Conservation (phyloP, 2,888 invertebrate species). For the Chymomyza caudatula region DNA sequence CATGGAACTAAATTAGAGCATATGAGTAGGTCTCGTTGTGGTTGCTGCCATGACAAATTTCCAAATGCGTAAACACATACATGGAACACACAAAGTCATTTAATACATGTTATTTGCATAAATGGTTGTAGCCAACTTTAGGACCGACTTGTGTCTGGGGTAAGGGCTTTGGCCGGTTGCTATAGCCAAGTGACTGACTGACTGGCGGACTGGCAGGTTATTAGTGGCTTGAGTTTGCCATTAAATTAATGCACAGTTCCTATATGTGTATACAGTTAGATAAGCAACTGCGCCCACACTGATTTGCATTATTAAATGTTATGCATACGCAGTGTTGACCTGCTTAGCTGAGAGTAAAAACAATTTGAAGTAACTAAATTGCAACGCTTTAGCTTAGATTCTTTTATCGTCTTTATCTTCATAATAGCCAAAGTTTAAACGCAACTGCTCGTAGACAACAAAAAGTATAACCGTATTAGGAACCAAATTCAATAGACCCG, state of each 20-base stretch:
- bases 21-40: constrained; percentile 10
- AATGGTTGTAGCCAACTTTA: constrained; percentile 52
- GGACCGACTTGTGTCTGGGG: constrained; percentile 52
- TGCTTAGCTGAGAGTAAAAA: neutral
- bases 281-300: constrained; percentile 29
- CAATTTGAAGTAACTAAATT: neutral
- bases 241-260: constrained; percentile 54
- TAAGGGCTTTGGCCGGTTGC: neutral
- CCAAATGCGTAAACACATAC: constrained; percentile 13
- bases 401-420: neutral
- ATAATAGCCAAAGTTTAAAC: constrained; percentile 31
- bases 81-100: constrained; percentile 7
- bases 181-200: neutral
- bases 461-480: constrained; percentile 40
- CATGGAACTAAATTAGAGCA: constrained; percentile 55
- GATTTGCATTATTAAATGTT: constrained; percentile 61
- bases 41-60: constrained; percentile 34
- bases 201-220: constrained; percentile 34
- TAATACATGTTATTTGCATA: constrained; percentile 47
- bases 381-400: neutral
- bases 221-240: constrained; percentile 43
- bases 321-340: constrained; percentile 53
- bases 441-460: constrained; percentile 42
- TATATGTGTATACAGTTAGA: neutral
- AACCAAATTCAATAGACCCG: constrained; percentile 31